A percentile compares a stretch with the other conserved stretches of the same genome.
These are phyloP conservation scores for Drosophila nigricruria DNA, from an alignment of 2,888 invertebrate genomes.

Conservation along the genomic window DNA sequence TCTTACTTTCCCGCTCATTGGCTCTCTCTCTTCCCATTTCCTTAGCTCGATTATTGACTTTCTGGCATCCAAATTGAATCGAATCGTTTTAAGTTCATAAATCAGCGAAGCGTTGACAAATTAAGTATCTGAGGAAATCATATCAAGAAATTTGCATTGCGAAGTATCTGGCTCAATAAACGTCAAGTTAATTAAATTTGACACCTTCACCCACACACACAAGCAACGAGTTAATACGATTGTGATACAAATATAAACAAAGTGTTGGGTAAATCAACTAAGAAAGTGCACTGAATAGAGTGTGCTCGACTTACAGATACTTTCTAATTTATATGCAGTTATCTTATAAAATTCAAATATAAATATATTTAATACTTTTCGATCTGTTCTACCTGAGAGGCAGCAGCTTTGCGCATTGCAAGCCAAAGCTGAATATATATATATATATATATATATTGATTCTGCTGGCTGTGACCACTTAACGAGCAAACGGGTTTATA, in stretches of 20 bases:
- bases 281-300: not conserved
- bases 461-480: not conserved
- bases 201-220: slow-evolving; percentile 16
- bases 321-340: too few relatives aligned
- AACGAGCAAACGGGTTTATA: slow-evolving; percentile 2
- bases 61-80: slow-evolving; percentile 22
- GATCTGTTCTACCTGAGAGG: too few relatives aligned
- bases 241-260: slow-evolving; percentile 36
- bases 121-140: slow-evolving; percentile 39
- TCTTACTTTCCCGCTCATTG: not conserved
- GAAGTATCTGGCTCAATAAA: slow-evolving; percentile 38
- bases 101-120: slow-evolving; percentile 50
- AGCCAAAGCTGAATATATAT: too few relatives aligned
- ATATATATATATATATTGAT: too few relatives aligned
- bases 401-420: too few relatives aligned
- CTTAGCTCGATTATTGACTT: slow-evolving; percentile 15
- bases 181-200: slow-evolving; percentile 57
- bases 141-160: slow-evolving; percentile 48
- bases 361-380: too few relatives aligned
- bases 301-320: not conserved
- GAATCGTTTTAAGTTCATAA: slow-evolving; percentile 16
- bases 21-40: not conserved
- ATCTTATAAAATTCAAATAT: too few relatives aligned
- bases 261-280: slow-evolving; percentile 25
- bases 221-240: slow-evolving; percentile 21